These are phyloP conservation scores for Chloroceryle aenea DNA, from an alignment of 2,113 vertebrate genomes.

Conservation along the genomic window DNA sequence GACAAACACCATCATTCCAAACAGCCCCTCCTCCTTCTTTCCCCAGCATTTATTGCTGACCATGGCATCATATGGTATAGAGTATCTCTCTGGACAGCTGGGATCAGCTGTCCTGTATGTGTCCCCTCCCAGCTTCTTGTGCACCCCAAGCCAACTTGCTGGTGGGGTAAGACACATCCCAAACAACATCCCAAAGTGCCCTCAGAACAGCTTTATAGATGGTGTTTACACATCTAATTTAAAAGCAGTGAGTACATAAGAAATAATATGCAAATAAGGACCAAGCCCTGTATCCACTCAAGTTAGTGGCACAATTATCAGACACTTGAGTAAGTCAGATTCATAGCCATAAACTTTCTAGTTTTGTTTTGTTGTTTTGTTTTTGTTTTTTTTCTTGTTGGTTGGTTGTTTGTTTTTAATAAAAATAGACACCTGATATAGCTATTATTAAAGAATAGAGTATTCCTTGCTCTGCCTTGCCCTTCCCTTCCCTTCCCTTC, in stretches of 20 bases:
- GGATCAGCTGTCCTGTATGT: neutral
- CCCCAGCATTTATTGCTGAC: no score
- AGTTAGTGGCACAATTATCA: neutral
- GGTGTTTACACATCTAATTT: neutral
- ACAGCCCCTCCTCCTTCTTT: no score
- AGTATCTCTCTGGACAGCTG: no score
- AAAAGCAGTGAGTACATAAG: neutral
- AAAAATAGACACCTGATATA: no score
- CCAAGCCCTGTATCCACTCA: neutral
- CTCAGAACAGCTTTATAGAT: neutral
- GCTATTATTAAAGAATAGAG: no score
- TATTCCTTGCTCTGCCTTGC: no score
- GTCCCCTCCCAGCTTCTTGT: neutral
- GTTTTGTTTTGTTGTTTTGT: neutral
- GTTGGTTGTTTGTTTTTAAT: no score
- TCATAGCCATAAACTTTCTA: neutral
- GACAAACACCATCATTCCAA: no score
- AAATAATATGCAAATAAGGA: neutral
- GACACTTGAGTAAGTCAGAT: neutral
- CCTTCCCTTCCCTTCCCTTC: no score
- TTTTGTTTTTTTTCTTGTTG: no score
- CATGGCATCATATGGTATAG: no score
- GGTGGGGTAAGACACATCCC: no score
- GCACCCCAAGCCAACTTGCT: rapidly evolving
- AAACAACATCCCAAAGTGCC: neutral